Evolutionary conservation across 2,113 vertebrate species (phyloP), one percentile per base, ranked within the genome.

Genomic region (Callionymus lyra): DNA sequence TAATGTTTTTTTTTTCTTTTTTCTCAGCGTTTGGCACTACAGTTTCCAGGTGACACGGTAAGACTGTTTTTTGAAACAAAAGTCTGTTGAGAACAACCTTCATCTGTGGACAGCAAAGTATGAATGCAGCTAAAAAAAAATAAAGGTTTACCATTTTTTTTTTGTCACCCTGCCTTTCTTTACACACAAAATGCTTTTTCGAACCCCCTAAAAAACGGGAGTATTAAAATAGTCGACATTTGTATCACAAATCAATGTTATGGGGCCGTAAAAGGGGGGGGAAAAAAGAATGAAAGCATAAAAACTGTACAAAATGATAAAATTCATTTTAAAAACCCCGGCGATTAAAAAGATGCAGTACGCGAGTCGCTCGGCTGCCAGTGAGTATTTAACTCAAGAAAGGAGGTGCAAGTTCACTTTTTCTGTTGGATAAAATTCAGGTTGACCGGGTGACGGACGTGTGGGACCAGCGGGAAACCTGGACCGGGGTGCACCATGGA

Each of bases 271-370:
- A 8, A 8, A 27, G 21, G 21, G 21, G 8, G 21, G n/a, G n/a
- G n/a, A n/a, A n/a, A n/a, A 65, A 69, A 76, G 53, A 60, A 77
- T 57, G 50, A 52, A 62, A 73, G 68, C 57, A 86, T 92, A 94
- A 92, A 97, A 96, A 93, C 91, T 95, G 86, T 97, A 98, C 94
- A 94, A 94, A 93, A 94, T 89, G 84, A 90, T 93, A 96, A 89
- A 94, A 84, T 84, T 87, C 89, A 51, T 27, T 79, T 81, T 44
- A 77, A 85, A 95, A 93, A 89, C 85, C 17, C 65, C 50, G 41
- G 36, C 57, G 74, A 77, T 70, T 70, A 9, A 69, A 77, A 79
- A 70, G 70, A 75, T 71, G 70, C 41, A 64, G 68, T 78, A 56
- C 73, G 44, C 41, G 56, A 51, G 55, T 59, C 18, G 50, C 39